These are phyloP conservation scores for Beroe forskalii DNA, from an alignment of 37 sponge, comb jelly and placozoan genomes.

Conservation along the genomic window DNA sequence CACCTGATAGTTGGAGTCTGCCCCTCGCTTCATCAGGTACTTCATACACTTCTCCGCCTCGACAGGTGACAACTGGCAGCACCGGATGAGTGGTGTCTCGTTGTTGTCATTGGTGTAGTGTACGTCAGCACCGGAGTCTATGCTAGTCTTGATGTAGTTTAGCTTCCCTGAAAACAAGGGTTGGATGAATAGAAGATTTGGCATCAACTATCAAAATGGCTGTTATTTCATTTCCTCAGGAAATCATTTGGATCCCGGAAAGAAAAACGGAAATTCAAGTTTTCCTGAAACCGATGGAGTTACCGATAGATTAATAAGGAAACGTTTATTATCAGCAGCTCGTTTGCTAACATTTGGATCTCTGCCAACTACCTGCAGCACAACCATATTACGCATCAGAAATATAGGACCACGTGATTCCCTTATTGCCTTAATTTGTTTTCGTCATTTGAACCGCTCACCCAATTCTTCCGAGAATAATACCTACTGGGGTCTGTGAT, in stretches of 20 bases:
- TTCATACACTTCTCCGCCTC: slow-evolving; percentile 65
- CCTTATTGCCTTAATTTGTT: too few species aligned
- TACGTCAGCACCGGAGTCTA: slow-evolving; percentile 39
- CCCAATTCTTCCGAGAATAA: too few species aligned
- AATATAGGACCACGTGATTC: too few species aligned
- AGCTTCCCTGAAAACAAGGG: slow-evolving; percentile 16
- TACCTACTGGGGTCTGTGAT: too few species aligned
- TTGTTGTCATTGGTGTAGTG: slow-evolving; percentile 31
- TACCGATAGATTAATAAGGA: too few species aligned
- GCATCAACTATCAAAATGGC: not conserved
- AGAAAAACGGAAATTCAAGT: not conserved
- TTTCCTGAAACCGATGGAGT: not conserved
- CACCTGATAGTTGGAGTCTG: slow-evolving; percentile 24
- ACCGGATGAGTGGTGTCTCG: slow-evolving; percentile 35
- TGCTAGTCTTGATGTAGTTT: slow-evolving; percentile 63
- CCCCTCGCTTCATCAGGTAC: slow-evolving; percentile 48
- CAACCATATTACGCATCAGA: too few species aligned
- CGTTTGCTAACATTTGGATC: too few species aligned
- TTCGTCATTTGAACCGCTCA: too few species aligned
- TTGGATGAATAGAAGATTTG: not conserved
- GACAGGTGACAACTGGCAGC: not conserved
- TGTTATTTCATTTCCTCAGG: too few species aligned
- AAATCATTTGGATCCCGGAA: too few species aligned
- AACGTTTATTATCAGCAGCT: too few species aligned
- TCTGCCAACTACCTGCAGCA: too few species aligned